Percentiles rank a stretch among this genome's conserved stretches.
Conservation (phyloP, 2,113 vertebrate genomes). For the Macquaria ambigua region DNA sequence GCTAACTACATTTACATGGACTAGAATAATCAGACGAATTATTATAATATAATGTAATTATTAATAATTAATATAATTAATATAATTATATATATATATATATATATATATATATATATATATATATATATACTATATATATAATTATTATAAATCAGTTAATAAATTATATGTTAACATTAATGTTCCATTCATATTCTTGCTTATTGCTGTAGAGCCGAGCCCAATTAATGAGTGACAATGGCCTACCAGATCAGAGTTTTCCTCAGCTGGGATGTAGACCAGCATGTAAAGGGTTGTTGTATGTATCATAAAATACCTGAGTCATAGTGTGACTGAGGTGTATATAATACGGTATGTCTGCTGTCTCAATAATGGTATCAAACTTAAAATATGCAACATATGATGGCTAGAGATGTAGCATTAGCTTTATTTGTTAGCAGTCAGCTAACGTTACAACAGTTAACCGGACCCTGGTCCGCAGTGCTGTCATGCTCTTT, state of each 20-base stretch:
- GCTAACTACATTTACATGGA: not conserved
- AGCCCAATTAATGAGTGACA: not conserved
- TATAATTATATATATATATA: too few relatives aligned
- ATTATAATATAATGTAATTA: too few relatives aligned
- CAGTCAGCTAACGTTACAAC: constrained; percentile 7
- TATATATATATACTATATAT: too few relatives aligned
- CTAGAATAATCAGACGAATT: not conserved
- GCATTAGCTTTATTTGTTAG: constrained; percentile 37
- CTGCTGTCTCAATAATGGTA: not conserved
- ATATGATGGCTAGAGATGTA: too few relatives aligned
- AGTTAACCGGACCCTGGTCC: not conserved
- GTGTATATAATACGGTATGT: not conserved
- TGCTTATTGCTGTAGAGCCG: not conserved
- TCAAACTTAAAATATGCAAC: not conserved
- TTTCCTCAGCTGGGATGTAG: not conserved
- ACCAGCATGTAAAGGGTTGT: not conserved
- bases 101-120: too few relatives aligned
- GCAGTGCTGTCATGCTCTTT: constrained; percentile 13
- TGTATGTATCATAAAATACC: not conserved
- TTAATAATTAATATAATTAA: too few relatives aligned
- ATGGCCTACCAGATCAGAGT: not conserved
- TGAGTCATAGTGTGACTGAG: not conserved
- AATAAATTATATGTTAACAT: not conserved
- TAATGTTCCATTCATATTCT: not conserved
- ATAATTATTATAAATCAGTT: not conserved